Evolutionary conservation across 2,888 invertebrate genomes (phyloP).

Genomic region (Lasioglossum calceatum): DNA sequence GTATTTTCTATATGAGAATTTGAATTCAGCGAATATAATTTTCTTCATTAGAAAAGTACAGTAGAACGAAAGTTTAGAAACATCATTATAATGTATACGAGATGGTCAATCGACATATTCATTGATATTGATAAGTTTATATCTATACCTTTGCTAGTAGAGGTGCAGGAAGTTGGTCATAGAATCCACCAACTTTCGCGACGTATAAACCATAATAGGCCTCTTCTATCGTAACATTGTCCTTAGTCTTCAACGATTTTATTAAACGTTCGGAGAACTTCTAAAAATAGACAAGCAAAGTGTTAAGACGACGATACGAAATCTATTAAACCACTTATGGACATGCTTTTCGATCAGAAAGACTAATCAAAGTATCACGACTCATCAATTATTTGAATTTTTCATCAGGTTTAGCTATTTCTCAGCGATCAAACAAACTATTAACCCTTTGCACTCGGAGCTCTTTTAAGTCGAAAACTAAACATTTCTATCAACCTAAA

Average conservation of each 20-base stretch:
- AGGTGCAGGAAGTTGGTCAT: conserved; percentile 85
- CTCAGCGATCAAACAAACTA: not conserved
- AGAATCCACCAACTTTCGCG: conserved; percentile 87
- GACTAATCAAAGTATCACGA: conserved; percentile 83
- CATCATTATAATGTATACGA: conserved; percentile 69
- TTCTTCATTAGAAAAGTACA: conserved; percentile 74
- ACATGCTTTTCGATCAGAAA: conserved; percentile 77
- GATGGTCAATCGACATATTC: not conserved
- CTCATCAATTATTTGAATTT: conserved; percentile 68
- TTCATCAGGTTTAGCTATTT: conserved; percentile 74
- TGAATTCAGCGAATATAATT: conserved; percentile 55
- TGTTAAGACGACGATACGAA: not conserved
- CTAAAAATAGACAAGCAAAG: conserved; percentile 73
- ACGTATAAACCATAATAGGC: conserved; percentile 89
- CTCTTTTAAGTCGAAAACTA: too few species aligned
- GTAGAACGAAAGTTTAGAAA: conserved; percentile 79
- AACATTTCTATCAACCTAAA: too few species aligned
- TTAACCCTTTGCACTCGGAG: too few species aligned
- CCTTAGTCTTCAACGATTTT: conserved; percentile 80
- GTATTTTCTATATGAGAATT: not conserved
- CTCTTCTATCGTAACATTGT: conserved; percentile 83
- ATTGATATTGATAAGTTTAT: not conserved
- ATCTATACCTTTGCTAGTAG: conserved; percentile 83
- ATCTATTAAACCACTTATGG: not conserved
- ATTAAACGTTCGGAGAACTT: conserved; percentile 84